phyloP scores from a whole-genome alignment of 2,888 invertebrate genomes.

The Chymomyza caudatula region DNA sequence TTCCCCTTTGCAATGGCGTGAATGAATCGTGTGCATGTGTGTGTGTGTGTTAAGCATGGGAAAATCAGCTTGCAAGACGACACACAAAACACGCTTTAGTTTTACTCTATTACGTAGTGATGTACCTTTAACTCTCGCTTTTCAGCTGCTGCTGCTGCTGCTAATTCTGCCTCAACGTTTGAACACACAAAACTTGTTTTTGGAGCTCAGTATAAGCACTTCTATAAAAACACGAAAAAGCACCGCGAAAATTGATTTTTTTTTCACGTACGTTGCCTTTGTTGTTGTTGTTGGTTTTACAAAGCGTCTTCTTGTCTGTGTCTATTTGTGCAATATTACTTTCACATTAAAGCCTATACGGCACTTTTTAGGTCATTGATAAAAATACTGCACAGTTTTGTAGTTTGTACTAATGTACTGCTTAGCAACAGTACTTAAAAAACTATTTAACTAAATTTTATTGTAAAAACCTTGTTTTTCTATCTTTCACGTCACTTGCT shows the following conservation, averaged over 20 bases:
- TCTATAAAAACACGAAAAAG: conserved; percentile 3
- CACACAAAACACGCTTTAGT: background rate
- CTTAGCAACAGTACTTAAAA: background rate
- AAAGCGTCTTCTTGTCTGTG: conserved; percentile 30
- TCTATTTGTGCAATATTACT: background rate
- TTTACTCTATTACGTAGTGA: background rate
- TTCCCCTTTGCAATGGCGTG: background rate
- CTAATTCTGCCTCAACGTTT: conserved; percentile 9
- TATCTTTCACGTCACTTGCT: conserved; percentile 68
- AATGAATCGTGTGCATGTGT: conserved; percentile 7
- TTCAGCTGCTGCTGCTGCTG: conserved; percentile 9
- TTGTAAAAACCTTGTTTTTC: conserved; percentile 59
- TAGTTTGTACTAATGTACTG: background rate
- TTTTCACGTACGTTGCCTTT: conserved; percentile 21
- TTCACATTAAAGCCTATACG: background rate
- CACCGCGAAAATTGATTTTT: conserved; percentile 66
- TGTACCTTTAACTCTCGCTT: conserved; percentile 49
- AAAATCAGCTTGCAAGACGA: background rate
- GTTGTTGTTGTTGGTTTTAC: conserved; percentile 24
- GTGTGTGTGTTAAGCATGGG: conserved; percentile 25
- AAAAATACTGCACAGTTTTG: background rate
- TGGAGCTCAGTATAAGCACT: background rate
- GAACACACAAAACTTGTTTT: conserved; percentile 36
- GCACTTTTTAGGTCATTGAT: background rate
- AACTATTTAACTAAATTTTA: conserved; percentile 9